These are phyloP conservation scores for Huso huso DNA, from an alignment of 2,797 vertebrate species.

Conservation along the genomic window DNA sequence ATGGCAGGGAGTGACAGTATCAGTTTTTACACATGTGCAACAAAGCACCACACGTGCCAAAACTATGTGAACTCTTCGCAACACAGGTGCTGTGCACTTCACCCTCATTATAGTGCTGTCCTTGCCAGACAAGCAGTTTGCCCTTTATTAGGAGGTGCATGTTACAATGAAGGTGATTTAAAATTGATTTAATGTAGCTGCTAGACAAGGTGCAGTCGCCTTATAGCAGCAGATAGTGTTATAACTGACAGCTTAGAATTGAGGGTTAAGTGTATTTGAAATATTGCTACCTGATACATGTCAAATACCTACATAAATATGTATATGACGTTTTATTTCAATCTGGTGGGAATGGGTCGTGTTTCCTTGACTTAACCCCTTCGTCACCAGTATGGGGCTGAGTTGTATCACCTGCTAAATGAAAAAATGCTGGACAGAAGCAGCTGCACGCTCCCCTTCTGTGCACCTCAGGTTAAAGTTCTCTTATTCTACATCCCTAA, in stretches of 20 bases:
- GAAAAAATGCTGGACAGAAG: neutral
- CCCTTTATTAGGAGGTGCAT: slow-evolving; percentile 61
- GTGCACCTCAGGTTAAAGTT: neutral
- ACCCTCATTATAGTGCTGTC: slow-evolving; percentile 64
- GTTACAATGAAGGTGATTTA: slow-evolving; percentile 63
- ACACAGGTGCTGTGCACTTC: slow-evolving; percentile 33
- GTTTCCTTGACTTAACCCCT: slow-evolving; percentile 3
- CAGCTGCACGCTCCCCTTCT: neutral
- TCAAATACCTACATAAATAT: slow-evolving; percentile 69
- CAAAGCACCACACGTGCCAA: slow-evolving; percentile 35
- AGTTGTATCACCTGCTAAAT: too few species aligned
- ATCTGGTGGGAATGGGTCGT: slow-evolving; percentile 37
- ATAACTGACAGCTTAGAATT: slow-evolving; percentile 66
- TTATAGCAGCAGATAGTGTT: slow-evolving; percentile 48
- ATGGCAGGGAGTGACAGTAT: slow-evolving; percentile 48
- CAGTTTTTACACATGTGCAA: slow-evolving; percentile 52
- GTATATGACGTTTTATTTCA: slow-evolving; percentile 47
- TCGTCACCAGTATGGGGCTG: neutral
- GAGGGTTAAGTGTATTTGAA: slow-evolving; percentile 65
- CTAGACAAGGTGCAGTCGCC: slow-evolving; percentile 64
- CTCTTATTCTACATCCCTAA: neutral
- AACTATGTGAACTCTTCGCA: neutral
- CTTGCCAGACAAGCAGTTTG: slow-evolving; percentile 64
- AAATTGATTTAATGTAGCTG: slow-evolving; percentile 61
- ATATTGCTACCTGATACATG: slow-evolving; percentile 67